Evolutionary conservation across 2,113 vertebrate species (phyloP).

Genomic region (Ptyas mucosa): DNA sequence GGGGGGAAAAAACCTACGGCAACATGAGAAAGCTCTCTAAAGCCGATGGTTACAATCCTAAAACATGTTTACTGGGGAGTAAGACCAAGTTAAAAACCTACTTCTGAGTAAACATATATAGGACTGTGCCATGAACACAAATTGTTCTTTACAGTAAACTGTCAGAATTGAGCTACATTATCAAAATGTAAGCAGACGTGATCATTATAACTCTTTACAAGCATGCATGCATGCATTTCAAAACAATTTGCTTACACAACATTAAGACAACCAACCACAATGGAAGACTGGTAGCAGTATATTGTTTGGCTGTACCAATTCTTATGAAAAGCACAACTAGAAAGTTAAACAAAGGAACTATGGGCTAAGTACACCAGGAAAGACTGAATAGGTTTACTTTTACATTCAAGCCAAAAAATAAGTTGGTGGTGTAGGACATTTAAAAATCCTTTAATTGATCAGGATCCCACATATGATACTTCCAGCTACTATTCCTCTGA

Average conservation of each 20-base stretch:
- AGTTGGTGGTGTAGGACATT: not conserved
- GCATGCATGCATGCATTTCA: slow-evolving; percentile 57
- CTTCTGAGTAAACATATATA: not conserved
- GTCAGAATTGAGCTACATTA: slow-evolving; percentile 53
- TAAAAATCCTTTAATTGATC: slow-evolving; percentile 36
- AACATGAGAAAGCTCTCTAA: slow-evolving; percentile 48
- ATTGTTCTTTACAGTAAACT: slow-evolving; percentile 48
- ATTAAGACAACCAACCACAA: slow-evolving; percentile 38
- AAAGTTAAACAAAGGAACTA: slow-evolving; percentile 46
- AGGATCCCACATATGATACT: slow-evolving; percentile 38
- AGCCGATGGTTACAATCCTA: not conserved
- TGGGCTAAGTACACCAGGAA: slow-evolving; percentile 53
- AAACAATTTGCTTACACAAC: slow-evolving; percentile 33
- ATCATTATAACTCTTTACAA: slow-evolving; percentile 50
- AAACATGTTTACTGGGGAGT: not conserved
- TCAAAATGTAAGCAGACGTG: slow-evolving; percentile 49
- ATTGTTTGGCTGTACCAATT: slow-evolving; percentile 30
- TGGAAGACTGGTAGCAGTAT: slow-evolving; percentile 31
- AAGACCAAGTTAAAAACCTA: not conserved
- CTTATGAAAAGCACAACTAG: slow-evolving; percentile 36
- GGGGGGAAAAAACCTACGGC: slow-evolving; percentile 25
- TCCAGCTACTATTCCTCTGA: slow-evolving; percentile 44
- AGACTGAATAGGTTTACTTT: slow-evolving; percentile 42
- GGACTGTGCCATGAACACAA: slow-evolving; percentile 17
- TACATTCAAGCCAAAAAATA: slow-evolving; percentile 50